Base-by-base conservation (phyloP, 2,888 invertebrate species). In the Sepioteuthis lessoniana region DNA sequence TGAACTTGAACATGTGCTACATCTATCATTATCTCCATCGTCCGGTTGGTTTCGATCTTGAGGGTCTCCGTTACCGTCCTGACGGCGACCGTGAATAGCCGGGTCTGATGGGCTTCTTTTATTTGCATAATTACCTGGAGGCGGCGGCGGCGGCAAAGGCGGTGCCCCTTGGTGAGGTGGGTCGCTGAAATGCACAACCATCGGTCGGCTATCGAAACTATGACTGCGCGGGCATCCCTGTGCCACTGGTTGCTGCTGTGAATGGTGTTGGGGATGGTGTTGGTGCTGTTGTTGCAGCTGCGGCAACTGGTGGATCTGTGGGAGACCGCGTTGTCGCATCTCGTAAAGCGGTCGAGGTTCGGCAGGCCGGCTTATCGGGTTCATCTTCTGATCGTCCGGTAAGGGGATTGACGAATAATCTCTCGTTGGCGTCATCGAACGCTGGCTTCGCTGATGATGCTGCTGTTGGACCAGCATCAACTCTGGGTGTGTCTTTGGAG, bases 1-100 rank as follows among this genome's bases (percentile, higher is more conserved):
- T 91, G 97, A 97, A 94, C 97, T 97, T 47, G 97, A 97, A 95
- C 99, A 99, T 31, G 99, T 99, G 90, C 99, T 99, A 97, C 99
- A 99, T 96, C 98, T 98, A 97, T 98, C 98, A 93, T 96, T 96
- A 21, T 96, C 95, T 50, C 95, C 94, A 90, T 94, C 94, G 95
- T 94, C 94, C 93, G 93, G 95, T 94, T 91, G 95, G 93, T 38
- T 46, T 25, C 47, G 60, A 90, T 94, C 95, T 35, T 95, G 94
- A 37, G 94, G 94, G 60, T 94, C 94, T 0, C 95, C 94, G 90
- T 94, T 94, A 93, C 94, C 94, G 35, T 93, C 94, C 47, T 91
- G 90, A 55, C 95, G 91, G 42, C 91, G 46, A 60, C 47, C 42
- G 8, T 90, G 90, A 37, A 93, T 90, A n/a, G 94, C 93, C 37